These are phyloP conservation scores for Gonocerus acuteangulatus DNA, from an alignment of 2,888 invertebrate genomes.

Conservation along the genomic window DNA sequence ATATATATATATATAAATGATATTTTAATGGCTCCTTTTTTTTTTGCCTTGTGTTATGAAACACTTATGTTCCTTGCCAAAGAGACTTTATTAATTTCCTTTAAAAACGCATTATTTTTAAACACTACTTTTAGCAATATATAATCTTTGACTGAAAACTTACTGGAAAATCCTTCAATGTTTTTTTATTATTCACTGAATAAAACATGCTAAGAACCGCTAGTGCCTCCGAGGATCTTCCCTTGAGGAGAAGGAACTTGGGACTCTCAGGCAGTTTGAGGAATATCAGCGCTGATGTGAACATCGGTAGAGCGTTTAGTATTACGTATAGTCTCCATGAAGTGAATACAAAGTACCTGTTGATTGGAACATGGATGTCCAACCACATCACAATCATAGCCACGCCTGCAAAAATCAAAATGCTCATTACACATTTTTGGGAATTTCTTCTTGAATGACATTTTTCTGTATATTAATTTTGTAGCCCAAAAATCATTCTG, in stretches of 20 bases:
- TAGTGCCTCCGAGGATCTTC: not conserved
- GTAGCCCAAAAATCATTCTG: no score
- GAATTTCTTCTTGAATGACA: no score
- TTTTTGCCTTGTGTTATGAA: no score
- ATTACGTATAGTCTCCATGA: conserved; percentile 9
- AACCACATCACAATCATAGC: conserved; percentile 2
- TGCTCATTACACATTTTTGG: no score
- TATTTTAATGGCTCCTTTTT: no score
- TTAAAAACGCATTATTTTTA: no score
- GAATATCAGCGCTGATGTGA: not conserved
- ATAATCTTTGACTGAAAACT: no score
- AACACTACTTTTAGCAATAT: no score
- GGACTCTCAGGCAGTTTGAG: not conserved
- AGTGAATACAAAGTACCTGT: not conserved
- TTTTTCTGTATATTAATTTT: no score
- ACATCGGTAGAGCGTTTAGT: not conserved
- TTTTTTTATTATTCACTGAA: not conserved
- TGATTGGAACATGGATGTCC: not conserved
- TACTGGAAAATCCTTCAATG: not conserved
- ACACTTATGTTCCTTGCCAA: no score
- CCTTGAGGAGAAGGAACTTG: not conserved
- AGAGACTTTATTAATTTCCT: no score
- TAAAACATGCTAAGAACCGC: not conserved
- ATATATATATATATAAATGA: no score
- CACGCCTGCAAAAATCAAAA: conserved; percentile 4